Percentiles rank a stretch among this genome's conserved stretches.
These are phyloP conservation scores for Habropoda laboriosa DNA, from an alignment of 1,140 invertebrate species.

Conservation along the genomic window DNA sequence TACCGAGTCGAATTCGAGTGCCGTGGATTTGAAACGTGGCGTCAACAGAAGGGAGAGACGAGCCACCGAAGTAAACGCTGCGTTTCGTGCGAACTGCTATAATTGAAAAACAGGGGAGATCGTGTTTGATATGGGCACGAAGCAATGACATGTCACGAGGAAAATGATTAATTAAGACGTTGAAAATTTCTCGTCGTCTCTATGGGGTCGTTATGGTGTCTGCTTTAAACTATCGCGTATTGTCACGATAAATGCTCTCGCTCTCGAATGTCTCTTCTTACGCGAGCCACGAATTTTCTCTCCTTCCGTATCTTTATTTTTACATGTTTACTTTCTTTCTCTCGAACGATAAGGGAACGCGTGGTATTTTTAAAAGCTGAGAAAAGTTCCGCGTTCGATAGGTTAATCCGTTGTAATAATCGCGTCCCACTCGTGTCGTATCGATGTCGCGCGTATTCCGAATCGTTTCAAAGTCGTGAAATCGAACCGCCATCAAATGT, in stretches of 20 bases:
- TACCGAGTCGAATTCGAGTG: conserved; percentile 29
- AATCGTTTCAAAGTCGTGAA: conserved; percentile 18
- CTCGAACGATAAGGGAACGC: background rate
- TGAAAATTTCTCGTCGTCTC: conserved; percentile 36
- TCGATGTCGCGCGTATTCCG: background rate
- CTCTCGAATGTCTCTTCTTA: background rate
- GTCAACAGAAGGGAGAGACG: too few relatives aligned
- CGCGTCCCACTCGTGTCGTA: background rate
- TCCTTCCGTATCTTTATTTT: background rate
- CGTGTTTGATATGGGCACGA: conserved; percentile 6
- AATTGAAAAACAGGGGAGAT: conserved; percentile 40
- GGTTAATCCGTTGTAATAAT: background rate
- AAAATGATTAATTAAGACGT: conserved; percentile 42
- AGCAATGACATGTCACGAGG: conserved; percentile 15
- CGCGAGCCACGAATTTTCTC: background rate
- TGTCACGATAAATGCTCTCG: background rate
- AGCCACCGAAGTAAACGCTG: conserved; percentile 1
- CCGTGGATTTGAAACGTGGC: background rate
- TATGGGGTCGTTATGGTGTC: conserved; percentile 35
- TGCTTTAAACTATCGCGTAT: conserved; percentile 7
- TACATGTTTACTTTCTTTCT: background rate
- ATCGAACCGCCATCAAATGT: conserved; percentile 37
- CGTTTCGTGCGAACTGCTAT: conserved; percentile 24
- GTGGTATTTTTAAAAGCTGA: conserved; percentile 28
- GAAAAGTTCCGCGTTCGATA: conserved; percentile 19